A percentile compares a stretch with the other conserved stretches of the same genome.
Evolutionary conservation across 2,888 invertebrate genomes (phyloP).

Genomic region (Drosophila paramelanica): DNA sequence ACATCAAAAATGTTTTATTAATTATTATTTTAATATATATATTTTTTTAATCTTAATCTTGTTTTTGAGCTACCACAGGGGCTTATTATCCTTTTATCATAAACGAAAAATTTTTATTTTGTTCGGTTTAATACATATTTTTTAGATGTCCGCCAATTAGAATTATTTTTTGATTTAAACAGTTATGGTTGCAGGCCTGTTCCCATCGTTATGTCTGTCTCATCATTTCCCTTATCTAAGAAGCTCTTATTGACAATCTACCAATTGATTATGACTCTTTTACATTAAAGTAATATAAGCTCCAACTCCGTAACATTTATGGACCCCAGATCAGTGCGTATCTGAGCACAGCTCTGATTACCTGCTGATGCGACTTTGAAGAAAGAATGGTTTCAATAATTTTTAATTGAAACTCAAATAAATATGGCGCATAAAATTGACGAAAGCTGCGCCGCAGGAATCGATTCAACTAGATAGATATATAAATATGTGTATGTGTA

Average conservation of each 20-base stretch:
- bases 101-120: too few species aligned
- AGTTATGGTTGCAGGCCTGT: too few species aligned
- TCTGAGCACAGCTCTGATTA: conserved; percentile 26
- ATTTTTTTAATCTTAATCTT: too few species aligned
- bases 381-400: conserved; percentile 8
- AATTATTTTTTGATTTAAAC: too few species aligned
- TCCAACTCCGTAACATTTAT: conserved; percentile 15
- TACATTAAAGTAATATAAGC: conserved; percentile 7
- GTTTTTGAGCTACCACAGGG: too few species aligned
- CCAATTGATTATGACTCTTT: conserved; percentile 19
- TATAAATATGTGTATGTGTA: background rate
- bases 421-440: conserved; percentile 52
- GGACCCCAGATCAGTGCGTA: conserved; percentile 7
- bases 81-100: too few species aligned
- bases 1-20: too few species aligned
- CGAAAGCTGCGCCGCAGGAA: conserved; percentile 38
- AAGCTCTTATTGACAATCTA: background rate
- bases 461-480: background rate
- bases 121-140: too few species aligned
- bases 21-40: too few species aligned
- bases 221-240: too few species aligned
- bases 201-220: too few species aligned
- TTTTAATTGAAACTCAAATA: conserved; percentile 44
- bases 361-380: conserved; percentile 9
- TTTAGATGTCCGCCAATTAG: too few species aligned